Percentiles rank a stretch among this genome's conserved stretches.
phyloP scores from a whole-genome alignment of 2,797 vertebrate genomes.

The Hypotaenidia okinawae region DNA sequence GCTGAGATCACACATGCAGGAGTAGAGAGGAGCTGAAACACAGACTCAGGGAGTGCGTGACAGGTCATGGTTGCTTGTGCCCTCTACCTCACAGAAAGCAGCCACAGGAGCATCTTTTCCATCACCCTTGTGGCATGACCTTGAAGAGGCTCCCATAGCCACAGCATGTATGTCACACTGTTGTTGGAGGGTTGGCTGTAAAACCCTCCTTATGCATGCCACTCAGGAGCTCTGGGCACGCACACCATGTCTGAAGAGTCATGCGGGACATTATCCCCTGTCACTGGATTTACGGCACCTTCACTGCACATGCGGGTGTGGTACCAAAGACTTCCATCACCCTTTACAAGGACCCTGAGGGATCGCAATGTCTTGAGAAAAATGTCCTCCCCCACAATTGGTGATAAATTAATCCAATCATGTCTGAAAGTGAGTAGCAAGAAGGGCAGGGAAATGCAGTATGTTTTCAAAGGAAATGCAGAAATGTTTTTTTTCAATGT shows the following conservation, averaged over 20 bases:
- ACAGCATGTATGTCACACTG: accelerated
- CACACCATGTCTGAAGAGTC: accelerated
- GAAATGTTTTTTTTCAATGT: not conserved
- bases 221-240: not conserved
- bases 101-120: not conserved
- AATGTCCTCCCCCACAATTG: not conserved
- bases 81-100: not conserved
- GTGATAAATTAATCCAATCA: not conserved
- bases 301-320: not conserved
- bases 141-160: not conserved
- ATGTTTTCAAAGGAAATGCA: no score
- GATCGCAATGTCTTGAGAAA: not conserved
- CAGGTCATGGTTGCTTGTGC: not conserved
- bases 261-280: not conserved
- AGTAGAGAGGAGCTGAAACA: not conserved
- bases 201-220: accelerated
- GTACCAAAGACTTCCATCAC: not conserved
- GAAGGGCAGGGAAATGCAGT: not conserved
- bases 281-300: not conserved
- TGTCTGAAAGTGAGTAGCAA: not conserved
- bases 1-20: not conserved
- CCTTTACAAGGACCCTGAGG: not conserved
- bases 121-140: not conserved
- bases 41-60: not conserved
- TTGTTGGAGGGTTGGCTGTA: no score